Evolutionary conservation across 2,797 vertebrate species (phyloP).

Genomic region (Lepilemur septentrionalis): DNA sequence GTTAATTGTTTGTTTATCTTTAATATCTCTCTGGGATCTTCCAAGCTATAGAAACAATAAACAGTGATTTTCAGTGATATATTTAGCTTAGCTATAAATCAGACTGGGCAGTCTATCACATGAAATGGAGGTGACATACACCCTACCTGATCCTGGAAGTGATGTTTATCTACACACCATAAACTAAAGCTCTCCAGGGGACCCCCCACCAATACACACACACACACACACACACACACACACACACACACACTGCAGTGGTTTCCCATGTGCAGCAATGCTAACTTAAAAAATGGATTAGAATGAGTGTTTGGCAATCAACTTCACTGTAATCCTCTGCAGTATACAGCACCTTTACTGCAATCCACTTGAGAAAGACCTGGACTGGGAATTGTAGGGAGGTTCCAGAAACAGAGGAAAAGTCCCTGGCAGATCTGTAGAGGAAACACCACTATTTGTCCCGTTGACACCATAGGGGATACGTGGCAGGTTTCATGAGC

Average conservation of each 20-base stretch:
- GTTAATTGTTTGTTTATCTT: slow-evolving; percentile 47
- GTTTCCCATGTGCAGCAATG: accelerated
- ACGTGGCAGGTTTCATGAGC: neutral
- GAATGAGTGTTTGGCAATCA: neutral
- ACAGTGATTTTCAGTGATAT: neutral
- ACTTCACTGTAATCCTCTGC: neutral
- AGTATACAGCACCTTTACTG: neutral
- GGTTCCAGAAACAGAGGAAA: neutral
- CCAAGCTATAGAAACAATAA: slow-evolving; percentile 45
- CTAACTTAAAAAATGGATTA: neutral
- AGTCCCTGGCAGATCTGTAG: too few species aligned
- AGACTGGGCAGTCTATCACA: slow-evolving; percentile 2
- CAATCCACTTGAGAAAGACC: neutral
- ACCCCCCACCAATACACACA: neutral
- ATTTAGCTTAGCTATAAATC: slow-evolving; percentile 40
- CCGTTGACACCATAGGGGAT: accelerated
- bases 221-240: too few species aligned
- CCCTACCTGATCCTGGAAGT: neutral
- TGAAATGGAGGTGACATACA: slow-evolving; percentile 32
- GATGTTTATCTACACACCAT: slow-evolving; percentile 38
- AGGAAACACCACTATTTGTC: neutral
- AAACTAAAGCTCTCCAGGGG: neutral
- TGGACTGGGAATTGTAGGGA: neutral
- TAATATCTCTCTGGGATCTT: slow-evolving; percentile 23
- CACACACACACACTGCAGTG: neutral